These are phyloP conservation scores for Criorhina ranunculi DNA, from an alignment of 2,888 invertebrate species.

Conservation along the genomic window DNA sequence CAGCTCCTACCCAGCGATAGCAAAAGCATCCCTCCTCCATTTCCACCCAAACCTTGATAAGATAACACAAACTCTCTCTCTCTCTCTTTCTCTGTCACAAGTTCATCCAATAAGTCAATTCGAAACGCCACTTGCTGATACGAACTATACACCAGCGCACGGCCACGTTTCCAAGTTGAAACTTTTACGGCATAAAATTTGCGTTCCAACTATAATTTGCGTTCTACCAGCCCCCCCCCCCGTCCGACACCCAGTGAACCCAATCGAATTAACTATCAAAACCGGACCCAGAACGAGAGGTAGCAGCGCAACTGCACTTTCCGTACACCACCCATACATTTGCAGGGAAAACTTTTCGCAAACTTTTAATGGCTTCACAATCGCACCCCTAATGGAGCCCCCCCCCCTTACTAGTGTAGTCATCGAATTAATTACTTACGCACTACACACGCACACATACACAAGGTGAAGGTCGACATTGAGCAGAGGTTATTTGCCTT, in stretches of 20 bases:
- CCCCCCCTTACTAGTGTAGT: slow-evolving; percentile 15
- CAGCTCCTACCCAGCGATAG: slow-evolving; percentile 31
- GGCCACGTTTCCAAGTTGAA: slow-evolving; percentile 24
- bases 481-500: slow-evolving; percentile 27
- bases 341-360: slow-evolving; percentile 45
- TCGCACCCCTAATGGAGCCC: slow-evolving; percentile 50
- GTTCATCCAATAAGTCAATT: slow-evolving; percentile 71
- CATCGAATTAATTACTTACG: slow-evolving; percentile 69
- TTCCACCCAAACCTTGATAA: slow-evolving; percentile 38
- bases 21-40: slow-evolving; percentile 5
- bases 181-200: slow-evolving; percentile 47
- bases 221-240: slow-evolving; percentile 3
- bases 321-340: background rate
- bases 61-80: no score
- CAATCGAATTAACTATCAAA: slow-evolving; percentile 39
- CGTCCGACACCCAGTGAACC: slow-evolving; percentile 2
- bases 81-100: slow-evolving; percentile 52
- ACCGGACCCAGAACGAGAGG: background rate
- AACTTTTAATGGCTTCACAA: slow-evolving; percentile 70
- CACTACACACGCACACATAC: slow-evolving; percentile 56
- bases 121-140: slow-evolving; percentile 62
- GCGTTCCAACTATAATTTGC: slow-evolving; percentile 46
- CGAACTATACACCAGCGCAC: slow-evolving; percentile 23
- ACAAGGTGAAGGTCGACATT: slow-evolving; percentile 66
- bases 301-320: background rate